Evolutionary conservation across 2,888 invertebrate genomes (phyloP), one percentile per base, ranked within the genome.

Genomic region (Ryuthela nishihirai): DNA sequence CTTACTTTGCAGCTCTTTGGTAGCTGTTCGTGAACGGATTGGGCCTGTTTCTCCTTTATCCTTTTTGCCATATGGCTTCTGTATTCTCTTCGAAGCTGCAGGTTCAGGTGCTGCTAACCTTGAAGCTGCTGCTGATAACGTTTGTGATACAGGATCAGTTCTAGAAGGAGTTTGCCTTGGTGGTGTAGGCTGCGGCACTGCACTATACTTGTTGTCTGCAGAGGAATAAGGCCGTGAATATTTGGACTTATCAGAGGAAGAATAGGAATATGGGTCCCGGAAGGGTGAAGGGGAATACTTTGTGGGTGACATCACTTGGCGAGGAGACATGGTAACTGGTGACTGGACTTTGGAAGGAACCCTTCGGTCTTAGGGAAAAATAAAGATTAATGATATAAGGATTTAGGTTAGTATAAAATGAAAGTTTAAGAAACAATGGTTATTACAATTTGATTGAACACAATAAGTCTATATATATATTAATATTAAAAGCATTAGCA

Each of bases 1-100:
- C 82, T 82, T 79, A 88, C 88, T 78, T 69, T 86, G 83, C 65
- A 93, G 77, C 78, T 93, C 92, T 77, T 92, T 92, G 1, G 92
- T 93, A 25, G 90, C 83, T 72, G 87, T 91, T 69, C 92, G 82
- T 26, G 92, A 62, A 12, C 62, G 48, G 5, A 10, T 15, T 20
- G 58, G 32, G 12, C 32, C 21, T 0, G 58, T 52, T 9, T 48
- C 60, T 9, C 46, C 60, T 10, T 43, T 55, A 15, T 58, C 62
- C 36, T 62, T 58, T 29, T 62, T 62, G 3, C 62, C 62, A n/a
- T 62, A 62, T 1, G 62, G 58, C 21, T 62, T 62, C 23, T 53
- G 56, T 1, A 47, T 32, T 10, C 54, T 41, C 23, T 62, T 62
- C 1, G 47, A 20, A 3, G 61, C 35, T 9, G 56, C 52, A 69